Evolutionary conservation across 1,140 invertebrate genomes (phyloP), one percentile per base, ranked within the genome.

Genomic region (Drosophila sturtevanti): DNA sequence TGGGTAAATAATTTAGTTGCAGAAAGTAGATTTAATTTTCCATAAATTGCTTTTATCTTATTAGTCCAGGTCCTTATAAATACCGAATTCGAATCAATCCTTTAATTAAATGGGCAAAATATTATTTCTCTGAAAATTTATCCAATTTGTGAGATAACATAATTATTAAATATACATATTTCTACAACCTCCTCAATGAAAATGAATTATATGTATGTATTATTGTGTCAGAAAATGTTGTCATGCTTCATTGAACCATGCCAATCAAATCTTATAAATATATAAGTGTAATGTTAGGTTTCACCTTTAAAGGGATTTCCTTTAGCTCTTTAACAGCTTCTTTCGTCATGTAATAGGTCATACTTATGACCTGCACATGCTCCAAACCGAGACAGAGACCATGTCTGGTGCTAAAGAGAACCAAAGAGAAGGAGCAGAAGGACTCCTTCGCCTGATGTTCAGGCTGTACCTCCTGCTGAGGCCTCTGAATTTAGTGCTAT

Each of bases 301-400:
- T 34, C 31, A 56, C 54, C 27, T 56, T 56, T 56, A 34, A 56
- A 56, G 6, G 18, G 41, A 22, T 34, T 55, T 4, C 22, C 54
- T 56, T 27, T 9, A 35, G 14, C 54, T 74, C 66, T 71, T 81
- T 70, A 76, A 64, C 78, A 81, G 68, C 77, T 81, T 68, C 79
- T 84, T 81, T 81, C 79, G 71, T 72, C 80, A 79, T 79, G 75
- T 84, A 81, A 84, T 84, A 77, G 80, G 80, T 79, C 80, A 79
- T 66, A 48, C 16, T 48, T 48, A 72, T 81, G 75, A 67, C 56
- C 60, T 72, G 73, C 74, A 79, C 74, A 79, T 80, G 76, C 44
- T 71, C 69, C 58, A 35, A 37, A 3, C 54, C 22, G 10, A 18
- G 54, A 18, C 54, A 18, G 27, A 18, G 54, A 18, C 54, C 24